Evolutionary conservation across 2,113 vertebrate genomes (phyloP).

Genomic region (Sialia sialis): DNA sequence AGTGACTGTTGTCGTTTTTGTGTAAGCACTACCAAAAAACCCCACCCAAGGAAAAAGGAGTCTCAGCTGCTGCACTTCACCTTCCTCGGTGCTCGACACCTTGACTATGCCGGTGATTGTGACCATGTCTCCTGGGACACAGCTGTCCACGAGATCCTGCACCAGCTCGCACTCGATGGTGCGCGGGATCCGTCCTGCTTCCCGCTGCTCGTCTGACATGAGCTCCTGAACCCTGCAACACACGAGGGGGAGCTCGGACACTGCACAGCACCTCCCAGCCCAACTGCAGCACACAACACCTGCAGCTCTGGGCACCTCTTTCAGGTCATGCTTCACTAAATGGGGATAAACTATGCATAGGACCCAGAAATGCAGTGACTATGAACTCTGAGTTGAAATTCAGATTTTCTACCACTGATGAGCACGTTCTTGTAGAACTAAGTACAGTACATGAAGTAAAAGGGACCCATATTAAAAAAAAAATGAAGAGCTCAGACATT

Average conservation of each 20-base stretch:
- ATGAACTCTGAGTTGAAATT: background rate
- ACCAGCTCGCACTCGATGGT: constrained; percentile 93
- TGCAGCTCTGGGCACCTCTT: background rate
- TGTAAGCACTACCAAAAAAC: background rate
- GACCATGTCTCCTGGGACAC: constrained; percentile 92
- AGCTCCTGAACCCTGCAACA: constrained; percentile 88
- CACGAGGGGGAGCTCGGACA: background rate
- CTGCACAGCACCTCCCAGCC: rapidly evolving
- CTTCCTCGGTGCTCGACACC: constrained; percentile 87
- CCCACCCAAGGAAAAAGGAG: background rate
- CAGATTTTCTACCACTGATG: background rate
- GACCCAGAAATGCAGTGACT: background rate
- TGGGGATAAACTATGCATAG: rapidly evolving
- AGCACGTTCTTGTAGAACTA: background rate
- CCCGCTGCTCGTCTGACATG: constrained; percentile 88
- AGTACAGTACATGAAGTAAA: background rate
- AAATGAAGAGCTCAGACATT: background rate
- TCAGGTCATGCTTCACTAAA: background rate
- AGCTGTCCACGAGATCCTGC: constrained; percentile 94
- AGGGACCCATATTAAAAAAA: background rate
- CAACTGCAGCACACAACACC: background rate
- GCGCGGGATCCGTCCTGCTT: constrained; percentile 92
- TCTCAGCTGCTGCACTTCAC: constrained; percentile 53
- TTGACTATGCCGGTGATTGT: constrained; percentile 88
- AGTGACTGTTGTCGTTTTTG: rapidly evolving